Base-by-base conservation (phyloP, 2,797 vertebrate genomes). In the Danio aesculapii region DNA sequence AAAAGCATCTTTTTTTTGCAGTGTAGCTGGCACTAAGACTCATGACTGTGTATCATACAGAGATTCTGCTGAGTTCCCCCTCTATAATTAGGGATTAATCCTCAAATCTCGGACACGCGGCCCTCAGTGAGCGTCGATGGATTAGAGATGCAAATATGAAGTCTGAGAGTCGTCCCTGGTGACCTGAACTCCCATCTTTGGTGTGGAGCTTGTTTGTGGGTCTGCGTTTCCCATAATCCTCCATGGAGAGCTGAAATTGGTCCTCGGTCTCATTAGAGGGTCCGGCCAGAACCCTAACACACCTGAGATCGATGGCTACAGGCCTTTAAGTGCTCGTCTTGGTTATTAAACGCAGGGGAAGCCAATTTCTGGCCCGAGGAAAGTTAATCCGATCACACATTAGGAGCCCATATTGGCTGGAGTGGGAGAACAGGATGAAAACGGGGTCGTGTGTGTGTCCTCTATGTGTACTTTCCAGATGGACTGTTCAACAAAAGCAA, bases 261-360 rank as follows among this genome's bases (percentile, higher is more conserved):
- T 88, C 76, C 84, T 86, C 85, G 77, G 62, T 90, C 53, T 93
- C 90, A 90, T 95, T 93, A 92, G 84, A 83, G 81, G 46, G 4
- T 77, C 61, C 83, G 52, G 53, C 61, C 76, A 57, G 69, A 75
- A 74, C 85, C 64, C 75, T 75, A 77, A 86, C 84, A 85, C 88
- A 85, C 85, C 77, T 84, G 83, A 89, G 92, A 94, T 94, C 91
- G 91, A 95, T 94, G 88, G 87, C 84, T 75, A 74, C 89, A 85
- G 13, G 11, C 88, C 87, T 89, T 91, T 90, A 92, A 92, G 89
- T 92, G 90, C 87, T 84, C 46, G 83, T 52, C 83, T 83, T 55
- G 84, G 91, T 93, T 94, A 94, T 94, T 94, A 94, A 94, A 92
- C 69, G 84, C 88, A 90, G 88, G 91, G 91, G 89, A 88, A 55